These are phyloP conservation scores for Cynopterus brachyotis DNA, from an alignment of 2,113 vertebrate species.

Conservation along the genomic window DNA sequence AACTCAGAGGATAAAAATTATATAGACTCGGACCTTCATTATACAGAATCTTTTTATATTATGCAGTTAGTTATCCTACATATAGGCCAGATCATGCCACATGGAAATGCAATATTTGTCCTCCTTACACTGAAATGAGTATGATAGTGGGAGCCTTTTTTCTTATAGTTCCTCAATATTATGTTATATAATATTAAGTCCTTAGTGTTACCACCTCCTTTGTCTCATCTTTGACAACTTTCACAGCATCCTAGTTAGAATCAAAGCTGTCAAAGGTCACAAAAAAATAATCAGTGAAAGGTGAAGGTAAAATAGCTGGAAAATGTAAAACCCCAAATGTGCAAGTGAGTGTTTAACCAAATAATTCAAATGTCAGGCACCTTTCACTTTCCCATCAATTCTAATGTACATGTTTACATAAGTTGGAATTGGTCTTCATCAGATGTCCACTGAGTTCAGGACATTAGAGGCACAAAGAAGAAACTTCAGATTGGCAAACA, in stretches of 20 bases:
- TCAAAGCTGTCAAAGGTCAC: neutral
- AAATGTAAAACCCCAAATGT: neutral
- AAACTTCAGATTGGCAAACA: neutral
- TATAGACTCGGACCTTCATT: neutral
- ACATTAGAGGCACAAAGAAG: neutral
- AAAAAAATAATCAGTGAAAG: conserved; percentile 8
- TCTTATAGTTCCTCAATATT: neutral
- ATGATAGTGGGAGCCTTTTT: neutral
- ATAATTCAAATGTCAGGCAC: neutral
- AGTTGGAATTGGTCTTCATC: neutral
- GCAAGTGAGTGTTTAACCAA: neutral
- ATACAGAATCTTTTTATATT: neutral
- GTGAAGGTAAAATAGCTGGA: conserved; percentile 1
- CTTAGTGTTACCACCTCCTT: neutral
- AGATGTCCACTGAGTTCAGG: neutral
- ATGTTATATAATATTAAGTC: neutral
- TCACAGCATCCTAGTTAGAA: neutral
- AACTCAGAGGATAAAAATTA: neutral
- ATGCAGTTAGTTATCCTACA: neutral
- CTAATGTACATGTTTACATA: neutral
- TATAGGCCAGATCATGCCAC: neutral
- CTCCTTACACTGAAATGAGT: neutral
- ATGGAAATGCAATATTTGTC: neutral
- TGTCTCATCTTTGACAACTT: neutral
- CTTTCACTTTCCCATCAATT: neutral